Percentiles rank a stretch among this genome's conserved stretches.
Conservation (phyloP, 2,888 invertebrate genomes). For the Cheilosia variabilis region DNA sequence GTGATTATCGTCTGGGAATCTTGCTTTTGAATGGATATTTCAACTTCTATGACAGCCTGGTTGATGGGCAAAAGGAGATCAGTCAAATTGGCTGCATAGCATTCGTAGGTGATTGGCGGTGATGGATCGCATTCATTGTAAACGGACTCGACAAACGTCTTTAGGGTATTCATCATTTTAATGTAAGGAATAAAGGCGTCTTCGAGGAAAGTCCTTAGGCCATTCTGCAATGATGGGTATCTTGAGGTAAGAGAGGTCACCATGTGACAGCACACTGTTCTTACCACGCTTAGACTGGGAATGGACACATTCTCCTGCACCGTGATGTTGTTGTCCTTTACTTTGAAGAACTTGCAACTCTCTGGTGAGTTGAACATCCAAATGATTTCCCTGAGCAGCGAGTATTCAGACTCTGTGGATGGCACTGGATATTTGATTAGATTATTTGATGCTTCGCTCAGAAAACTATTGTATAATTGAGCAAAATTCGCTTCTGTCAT, state of each 20-base stretch:
- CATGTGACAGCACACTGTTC: conserved; percentile 16
- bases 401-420: conserved; percentile 80
- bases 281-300: conserved; percentile 80
- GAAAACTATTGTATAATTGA: conserved; percentile 81
- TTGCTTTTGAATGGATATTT: conserved; percentile 82
- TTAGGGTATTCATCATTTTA: conserved; percentile 80
- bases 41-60: conserved; percentile 81
- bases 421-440: conserved; percentile 76
- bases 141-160: conserved; percentile 81
- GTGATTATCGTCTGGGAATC: conserved; percentile 82
- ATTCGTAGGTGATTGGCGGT: conserved; percentile 84
- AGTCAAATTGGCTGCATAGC: conserved; percentile 83
- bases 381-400: conserved; percentile 82
- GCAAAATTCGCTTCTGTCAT: conserved; percentile 83
- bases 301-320: conserved; percentile 80
- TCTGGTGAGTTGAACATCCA: conserved; percentile 82
- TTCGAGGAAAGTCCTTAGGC: conserved; percentile 77
- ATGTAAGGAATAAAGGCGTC: conserved; percentile 79
- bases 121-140: conserved; percentile 76
- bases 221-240: conserved; percentile 75
- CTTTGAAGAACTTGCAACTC: conserved; percentile 80
- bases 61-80: conserved; percentile 82
- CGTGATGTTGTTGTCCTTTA: conserved; percentile 75
- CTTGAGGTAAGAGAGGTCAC: not conserved
- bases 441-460: conserved; percentile 77